Evolutionary conservation across 2,888 invertebrate species (phyloP).

Genomic region (Acanthosepion esculentum): DNA sequence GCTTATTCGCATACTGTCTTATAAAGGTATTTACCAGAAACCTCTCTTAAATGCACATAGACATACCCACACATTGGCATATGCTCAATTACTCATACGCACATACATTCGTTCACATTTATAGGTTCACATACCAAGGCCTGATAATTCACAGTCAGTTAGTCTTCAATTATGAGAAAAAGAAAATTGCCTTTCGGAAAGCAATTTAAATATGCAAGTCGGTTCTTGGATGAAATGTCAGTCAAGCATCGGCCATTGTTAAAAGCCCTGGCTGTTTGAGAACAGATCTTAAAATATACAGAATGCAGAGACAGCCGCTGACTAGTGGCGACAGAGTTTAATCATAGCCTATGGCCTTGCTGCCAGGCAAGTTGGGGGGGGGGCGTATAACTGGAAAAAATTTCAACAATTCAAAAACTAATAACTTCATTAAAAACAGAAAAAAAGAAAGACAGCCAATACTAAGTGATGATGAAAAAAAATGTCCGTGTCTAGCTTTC

Average conservation of each 20-base stretch:
- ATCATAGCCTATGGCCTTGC: not conserved
- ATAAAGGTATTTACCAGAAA: not conserved
- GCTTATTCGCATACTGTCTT: not conserved
- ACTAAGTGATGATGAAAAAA: too few relatives aligned
- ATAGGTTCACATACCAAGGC: not conserved
- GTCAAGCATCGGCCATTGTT: not conserved
- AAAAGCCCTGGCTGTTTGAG: not conserved
- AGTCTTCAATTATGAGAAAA: conserved; percentile 25
- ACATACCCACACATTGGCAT: not conserved
- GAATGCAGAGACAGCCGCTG: not conserved
- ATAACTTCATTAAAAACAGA: not conserved
- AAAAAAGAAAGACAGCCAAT: too few relatives aligned
- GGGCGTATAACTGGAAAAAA: not conserved
- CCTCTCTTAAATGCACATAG: not conserved
- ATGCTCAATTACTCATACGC: not conserved
- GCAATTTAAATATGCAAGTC: conserved; percentile 5
- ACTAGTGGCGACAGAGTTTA: not conserved
- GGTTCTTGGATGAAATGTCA: conserved; percentile 33
- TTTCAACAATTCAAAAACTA: not conserved
- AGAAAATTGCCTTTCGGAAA: not conserved
- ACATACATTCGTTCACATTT: not conserved
- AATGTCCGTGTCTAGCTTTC: too few relatives aligned
- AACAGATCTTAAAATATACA: not conserved
- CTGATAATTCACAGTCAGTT: not conserved
- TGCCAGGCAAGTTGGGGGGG: not conserved